These are phyloP conservation scores for Zapornia atra DNA, from an alignment of 2,113 vertebrate genomes.

Conservation along the genomic window DNA sequence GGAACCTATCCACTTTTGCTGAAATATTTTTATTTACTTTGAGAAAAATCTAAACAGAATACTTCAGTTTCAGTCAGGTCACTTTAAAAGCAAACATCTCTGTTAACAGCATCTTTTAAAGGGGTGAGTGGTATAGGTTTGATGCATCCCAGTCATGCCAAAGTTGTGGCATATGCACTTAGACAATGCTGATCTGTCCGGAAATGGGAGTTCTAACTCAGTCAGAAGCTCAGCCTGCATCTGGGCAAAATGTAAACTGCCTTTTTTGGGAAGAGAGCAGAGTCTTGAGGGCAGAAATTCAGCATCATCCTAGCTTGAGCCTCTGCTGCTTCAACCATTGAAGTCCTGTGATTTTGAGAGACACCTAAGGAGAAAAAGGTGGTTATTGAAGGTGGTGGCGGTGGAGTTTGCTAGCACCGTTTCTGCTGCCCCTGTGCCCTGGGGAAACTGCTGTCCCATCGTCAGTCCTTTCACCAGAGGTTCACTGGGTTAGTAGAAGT, in stretches of 20 bases:
- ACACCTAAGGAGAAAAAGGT: background rate
- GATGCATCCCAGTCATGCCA: background rate
- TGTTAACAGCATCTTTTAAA: background rate
- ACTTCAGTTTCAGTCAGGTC: background rate
- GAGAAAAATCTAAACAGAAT: background rate
- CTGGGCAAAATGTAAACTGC: background rate
- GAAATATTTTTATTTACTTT: background rate
- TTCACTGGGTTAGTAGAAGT: background rate
- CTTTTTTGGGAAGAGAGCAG: background rate
- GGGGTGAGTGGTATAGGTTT: background rate
- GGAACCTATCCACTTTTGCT: background rate
- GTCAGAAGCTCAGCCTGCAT: background rate
- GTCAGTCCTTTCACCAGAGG: rapidly evolving
- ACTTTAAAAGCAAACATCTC: background rate
- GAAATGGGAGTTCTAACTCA: background rate
- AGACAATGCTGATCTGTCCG: background rate
- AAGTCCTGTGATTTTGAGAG: background rate
- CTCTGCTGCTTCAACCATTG: background rate
- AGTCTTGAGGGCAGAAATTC: background rate
- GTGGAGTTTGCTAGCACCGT: background rate
- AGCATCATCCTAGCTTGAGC: background rate
- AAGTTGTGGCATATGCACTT: background rate
- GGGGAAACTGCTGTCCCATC: background rate
- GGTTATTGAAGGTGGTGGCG: background rate
- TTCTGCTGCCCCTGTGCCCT: background rate